These are phyloP conservation scores for Hypomecis atomaria DNA, from an alignment of 2,888 invertebrate genomes.

Conservation along the genomic window DNA sequence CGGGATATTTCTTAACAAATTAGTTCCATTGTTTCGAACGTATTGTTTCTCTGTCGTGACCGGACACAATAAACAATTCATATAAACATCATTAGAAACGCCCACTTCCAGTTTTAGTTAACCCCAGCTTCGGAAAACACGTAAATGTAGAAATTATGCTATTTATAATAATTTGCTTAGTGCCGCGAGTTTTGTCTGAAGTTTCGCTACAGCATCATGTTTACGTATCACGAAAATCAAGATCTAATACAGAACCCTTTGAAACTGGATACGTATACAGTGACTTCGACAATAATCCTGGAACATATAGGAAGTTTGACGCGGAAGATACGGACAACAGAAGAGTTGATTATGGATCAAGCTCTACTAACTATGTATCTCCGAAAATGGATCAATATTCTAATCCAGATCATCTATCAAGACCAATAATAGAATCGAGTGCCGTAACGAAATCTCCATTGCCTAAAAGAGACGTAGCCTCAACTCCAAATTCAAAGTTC, in stretches of 20 bases:
- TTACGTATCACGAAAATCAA: constrained; percentile 53
- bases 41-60: constrained; percentile 55
- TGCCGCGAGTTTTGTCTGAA: constrained; percentile 53
- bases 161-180: constrained; percentile 55
- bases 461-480: constrained; percentile 40
- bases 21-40: constrained; percentile 63
- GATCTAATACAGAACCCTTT: constrained; percentile 51
- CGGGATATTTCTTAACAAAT: constrained; percentile 68
- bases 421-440: constrained; percentile 18
- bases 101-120: constrained; percentile 63
- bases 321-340: not conserved
- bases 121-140: constrained; percentile 51
- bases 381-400: constrained; percentile 1
- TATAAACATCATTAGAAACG: constrained; percentile 67
- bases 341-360: not conserved
- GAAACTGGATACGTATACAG: constrained; percentile 54
- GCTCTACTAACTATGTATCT: not conserved
- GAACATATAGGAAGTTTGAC: constrained; percentile 41
- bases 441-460: constrained; percentile 8
- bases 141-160: constrained; percentile 49
- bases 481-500: constrained; percentile 50
- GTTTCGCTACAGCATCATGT: constrained; percentile 52
- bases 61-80: constrained; percentile 66
- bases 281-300: constrained; percentile 49
- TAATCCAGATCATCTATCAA: constrained; percentile 14